Conservation (phyloP, 2,113 vertebrate species). For the Cheilinus undulatus region DNA sequence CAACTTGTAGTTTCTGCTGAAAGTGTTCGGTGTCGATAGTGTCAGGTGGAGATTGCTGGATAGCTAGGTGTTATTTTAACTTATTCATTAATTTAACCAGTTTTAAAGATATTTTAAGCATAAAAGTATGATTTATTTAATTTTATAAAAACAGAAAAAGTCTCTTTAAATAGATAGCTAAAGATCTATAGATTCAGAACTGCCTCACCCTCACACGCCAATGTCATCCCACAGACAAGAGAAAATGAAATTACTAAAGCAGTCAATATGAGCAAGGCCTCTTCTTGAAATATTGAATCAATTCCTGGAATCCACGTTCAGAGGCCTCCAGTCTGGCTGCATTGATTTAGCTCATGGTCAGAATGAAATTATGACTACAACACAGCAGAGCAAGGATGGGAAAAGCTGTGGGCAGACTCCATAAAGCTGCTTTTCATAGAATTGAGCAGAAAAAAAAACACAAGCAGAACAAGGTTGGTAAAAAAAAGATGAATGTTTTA, state of each 20-base stretch:
- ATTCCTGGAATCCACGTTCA: slow-evolving; percentile 69
- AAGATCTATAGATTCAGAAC: background rate
- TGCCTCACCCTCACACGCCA: background rate
- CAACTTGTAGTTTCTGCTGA: slow-evolving; percentile 21
- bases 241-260: slow-evolving; percentile 64
- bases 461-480: slow-evolving; percentile 26
- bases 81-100: too few species aligned
- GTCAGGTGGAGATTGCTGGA: too few species aligned
- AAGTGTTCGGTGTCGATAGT: too few species aligned
- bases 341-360: slow-evolving; percentile 67
- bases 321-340: slow-evolving; percentile 61
- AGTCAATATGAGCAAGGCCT: slow-evolving; percentile 55
- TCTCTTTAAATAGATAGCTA: too few species aligned
- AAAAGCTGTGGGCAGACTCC: background rate
- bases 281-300: slow-evolving; percentile 74
- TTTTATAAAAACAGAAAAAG: too few species aligned
- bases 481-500: slow-evolving; percentile 60
- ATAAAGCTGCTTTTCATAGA: background rate
- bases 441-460: background rate
- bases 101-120: too few species aligned
- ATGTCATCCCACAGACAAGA: slow-evolving; percentile 14
- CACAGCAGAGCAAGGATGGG: slow-evolving; percentile 15
- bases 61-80: too few species aligned
- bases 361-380: slow-evolving; percentile 60
- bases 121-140: too few species aligned